Conservation (phyloP, 2,797 vertebrate species). For the Sciaenops ocellatus region DNA sequence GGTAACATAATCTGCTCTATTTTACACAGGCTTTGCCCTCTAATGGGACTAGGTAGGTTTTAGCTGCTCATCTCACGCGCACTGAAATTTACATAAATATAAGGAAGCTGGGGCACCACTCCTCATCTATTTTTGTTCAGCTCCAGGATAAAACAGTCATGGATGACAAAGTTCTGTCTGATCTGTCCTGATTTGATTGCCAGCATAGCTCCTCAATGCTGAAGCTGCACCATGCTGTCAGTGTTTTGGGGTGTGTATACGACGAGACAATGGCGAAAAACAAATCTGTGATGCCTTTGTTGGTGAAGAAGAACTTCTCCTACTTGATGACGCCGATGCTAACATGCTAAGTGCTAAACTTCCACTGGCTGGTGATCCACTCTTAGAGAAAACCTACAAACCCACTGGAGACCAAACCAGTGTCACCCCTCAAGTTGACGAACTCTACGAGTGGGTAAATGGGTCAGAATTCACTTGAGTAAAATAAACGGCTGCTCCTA, state of each 20-base stretch:
- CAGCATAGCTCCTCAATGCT: not conserved
- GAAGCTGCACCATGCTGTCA: constrained; percentile 1
- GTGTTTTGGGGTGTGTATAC: not conserved
- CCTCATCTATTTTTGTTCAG: constrained; percentile 41
- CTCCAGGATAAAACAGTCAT: constrained; percentile 21
- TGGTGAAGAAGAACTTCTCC: not conserved
- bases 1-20: constrained; percentile 78
- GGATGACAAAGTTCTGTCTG: constrained; percentile 22
- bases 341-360: not conserved
- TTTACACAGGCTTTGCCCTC: constrained; percentile 40
- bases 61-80: constrained; percentile 25
- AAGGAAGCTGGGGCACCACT: constrained; percentile 29
- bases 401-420: not conserved
- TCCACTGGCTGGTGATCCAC: not conserved
- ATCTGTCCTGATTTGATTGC: constrained; percentile 7
- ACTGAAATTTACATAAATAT: constrained; percentile 46
- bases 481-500: not conserved
- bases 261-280: not conserved
- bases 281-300: not conserved
- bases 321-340: not conserved
- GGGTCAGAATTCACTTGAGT: not conserved
- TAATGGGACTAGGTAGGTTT: constrained; percentile 30
- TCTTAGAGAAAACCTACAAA: not conserved
- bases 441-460: not conserved
- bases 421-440: not conserved